These are phyloP conservation scores for Mobula birostris DNA, from an alignment of 2,113 vertebrate species.

Conservation along the genomic window DNA sequence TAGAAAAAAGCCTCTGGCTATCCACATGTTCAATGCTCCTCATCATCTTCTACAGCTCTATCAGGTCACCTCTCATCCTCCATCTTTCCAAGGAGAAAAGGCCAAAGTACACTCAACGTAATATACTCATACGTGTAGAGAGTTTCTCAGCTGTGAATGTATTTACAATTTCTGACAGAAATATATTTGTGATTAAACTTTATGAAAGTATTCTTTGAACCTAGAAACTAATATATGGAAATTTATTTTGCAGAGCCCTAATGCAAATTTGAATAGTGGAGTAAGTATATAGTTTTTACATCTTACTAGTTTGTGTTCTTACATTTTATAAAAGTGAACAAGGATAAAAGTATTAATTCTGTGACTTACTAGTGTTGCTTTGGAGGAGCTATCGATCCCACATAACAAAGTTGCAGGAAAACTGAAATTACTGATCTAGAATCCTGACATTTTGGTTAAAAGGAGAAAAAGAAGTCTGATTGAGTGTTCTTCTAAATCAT, in stretches of 20 bases:
- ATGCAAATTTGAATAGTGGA: neutral
- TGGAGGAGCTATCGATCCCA: neutral
- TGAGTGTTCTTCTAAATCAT: neutral
- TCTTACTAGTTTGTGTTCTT: neutral
- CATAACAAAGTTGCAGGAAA: neutral
- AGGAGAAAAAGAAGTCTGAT: neutral
- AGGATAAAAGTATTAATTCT: neutral
- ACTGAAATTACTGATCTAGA: neutral
- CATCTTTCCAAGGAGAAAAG: no score
- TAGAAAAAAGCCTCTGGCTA: no score
- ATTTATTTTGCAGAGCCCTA: conserved; percentile 6
- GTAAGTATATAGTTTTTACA: conserved; percentile 8
- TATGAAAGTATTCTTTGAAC: neutral
- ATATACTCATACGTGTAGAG: neutral
- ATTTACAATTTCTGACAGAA: neutral
- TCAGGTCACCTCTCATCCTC: no score
- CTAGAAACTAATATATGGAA: neutral
- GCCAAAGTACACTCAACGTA: neutral
- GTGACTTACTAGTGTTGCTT: neutral
- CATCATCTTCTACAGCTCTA: no score
- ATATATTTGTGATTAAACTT: neutral
- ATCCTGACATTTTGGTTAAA: neutral
- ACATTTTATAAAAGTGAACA: neutral
- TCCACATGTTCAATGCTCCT: no score
- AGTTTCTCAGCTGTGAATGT: neutral